Percentiles rank a stretch among this genome's conserved stretches.
Conservation (phyloP, 2,113 vertebrate species). For the Cyanistes caeruleus region DNA sequence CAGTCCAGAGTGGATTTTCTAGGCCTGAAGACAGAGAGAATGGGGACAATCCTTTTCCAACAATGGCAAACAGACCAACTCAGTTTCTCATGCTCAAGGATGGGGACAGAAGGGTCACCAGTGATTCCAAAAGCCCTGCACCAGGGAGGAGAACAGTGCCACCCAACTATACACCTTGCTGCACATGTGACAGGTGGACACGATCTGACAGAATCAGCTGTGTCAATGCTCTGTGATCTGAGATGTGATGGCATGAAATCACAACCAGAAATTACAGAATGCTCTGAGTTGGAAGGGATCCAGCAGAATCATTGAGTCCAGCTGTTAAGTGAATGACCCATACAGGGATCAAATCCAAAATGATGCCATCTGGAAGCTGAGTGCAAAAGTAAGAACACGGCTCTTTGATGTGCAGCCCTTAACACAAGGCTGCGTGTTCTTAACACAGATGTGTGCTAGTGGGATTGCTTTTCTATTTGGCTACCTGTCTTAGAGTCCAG, state of each 20-base stretch:
- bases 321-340: neutral
- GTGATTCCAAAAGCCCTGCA: neutral
- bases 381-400: neutral
- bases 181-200: accelerated
- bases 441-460: neutral
- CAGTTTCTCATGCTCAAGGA: neutral
- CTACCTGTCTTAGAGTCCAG: neutral
- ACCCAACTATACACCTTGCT: neutral
- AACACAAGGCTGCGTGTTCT: neutral
- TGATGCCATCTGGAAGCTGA: neutral
- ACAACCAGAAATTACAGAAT: neutral
- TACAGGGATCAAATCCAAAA: neutral
- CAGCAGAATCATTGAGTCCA: neutral
- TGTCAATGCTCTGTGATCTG: neutral
- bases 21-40: neutral
- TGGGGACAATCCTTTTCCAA: neutral
- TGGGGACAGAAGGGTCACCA: neutral
- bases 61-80: neutral
- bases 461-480: neutral
- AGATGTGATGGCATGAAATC: neutral
- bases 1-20: neutral
- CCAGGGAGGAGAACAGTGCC: too few species aligned
- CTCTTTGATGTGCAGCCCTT: neutral
- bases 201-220: neutral
- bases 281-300: neutral